Base-by-base conservation (phyloP, 2,113 vertebrate genomes). In the Sapayoa aenigma region DNA sequence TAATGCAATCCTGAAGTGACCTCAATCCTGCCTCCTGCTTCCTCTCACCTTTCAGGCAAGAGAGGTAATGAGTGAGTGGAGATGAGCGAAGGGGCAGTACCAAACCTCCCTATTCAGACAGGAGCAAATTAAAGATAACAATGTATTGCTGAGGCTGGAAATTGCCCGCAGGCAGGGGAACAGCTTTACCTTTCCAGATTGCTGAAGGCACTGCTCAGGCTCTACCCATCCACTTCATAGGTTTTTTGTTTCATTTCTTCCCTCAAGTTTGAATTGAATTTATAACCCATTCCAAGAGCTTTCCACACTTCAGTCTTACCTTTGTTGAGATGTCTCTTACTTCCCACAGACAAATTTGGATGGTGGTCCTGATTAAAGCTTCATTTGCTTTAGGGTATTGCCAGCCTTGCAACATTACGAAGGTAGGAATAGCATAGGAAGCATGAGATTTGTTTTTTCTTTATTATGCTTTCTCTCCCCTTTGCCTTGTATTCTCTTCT, bases 1-100 rank as follows among this genome's bases (percentile, higher is more conserved):
- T 31, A 71, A 71, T 47, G 62, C 74, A 85, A 60, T 91, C 85
- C 74, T 1, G 4, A 31, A 73, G 63, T 65, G 79, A 75, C 84
- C 84, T 93, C 78, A 73, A 42, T 65, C 67, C 92, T 37, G 21
- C 41, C 69, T 82, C 66, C 71, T 41, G 66, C 78, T 93, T 90
- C 85, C 78, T 71, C 87, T 92, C 91, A 92, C 96, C 93, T 94
- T 86, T 77, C 89, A 87, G 68, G 84, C 50, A 37, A 7, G 41
- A 68, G 74, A 90, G 58, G 66, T 85, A 91, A 90, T 62, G 82
- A 91, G 87, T 5, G 62, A 86, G 71, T 92, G 56, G 91, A 63
- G 78, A 69, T 46, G 87, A 87, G 78, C 1, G 2, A 58, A 93
- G 82, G 76, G 87, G 95, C 73, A 49, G 85, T 25, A 31, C 78